Base-by-base conservation (phyloP, 2,888 invertebrate genomes). In the Himalopsyche anomala region DNA sequence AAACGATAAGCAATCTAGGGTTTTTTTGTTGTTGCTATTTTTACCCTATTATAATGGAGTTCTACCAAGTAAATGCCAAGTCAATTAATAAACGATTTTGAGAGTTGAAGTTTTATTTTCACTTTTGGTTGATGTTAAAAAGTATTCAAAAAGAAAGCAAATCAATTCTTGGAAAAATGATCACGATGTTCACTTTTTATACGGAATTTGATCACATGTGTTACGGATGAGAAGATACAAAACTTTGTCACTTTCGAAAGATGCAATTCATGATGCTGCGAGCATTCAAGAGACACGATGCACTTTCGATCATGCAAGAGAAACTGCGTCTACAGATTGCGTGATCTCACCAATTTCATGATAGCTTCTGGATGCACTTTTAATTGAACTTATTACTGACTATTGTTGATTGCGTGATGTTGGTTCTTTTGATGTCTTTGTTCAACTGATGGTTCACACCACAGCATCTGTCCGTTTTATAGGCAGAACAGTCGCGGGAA, bases 291-390 rank as follows among this genome's bases (percentile, higher is more conserved):
- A 19, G 6, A 9, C 62, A 62, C 62, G 62, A 62, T 62, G 62
- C 62, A 62, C 62, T 62, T 62, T 62, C 62, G 62, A n/a, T 62
- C 9, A 28, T n/a, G 62, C 19, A 62, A 19, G 62, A 62, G 62
- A 19, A 62, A 62, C 62, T 19, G 28, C 62, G 8, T 11, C 9
- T 11, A 11, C 19, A 19, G 19, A 28, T 80, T 8, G 38, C 80
- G 80, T 80, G 83, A n/a, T 38, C 69, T 85, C 83, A 86, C 86
- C 86, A 74, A 42, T 54, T 86, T 80, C 86, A 86, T 86, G 86
- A 55, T 86, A 4, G 62, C 55, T 17, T 51, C 19, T 79, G 15
- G 80, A 51, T 80, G 82, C 55, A 81, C 54, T 83, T 51, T 79
- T 40, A 15, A 80, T 42, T 38, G 9, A 2, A 8, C 9, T 62